Evolutionary conservation across 2,888 invertebrate species (phyloP).

Genomic region (Biston betularia): DNA sequence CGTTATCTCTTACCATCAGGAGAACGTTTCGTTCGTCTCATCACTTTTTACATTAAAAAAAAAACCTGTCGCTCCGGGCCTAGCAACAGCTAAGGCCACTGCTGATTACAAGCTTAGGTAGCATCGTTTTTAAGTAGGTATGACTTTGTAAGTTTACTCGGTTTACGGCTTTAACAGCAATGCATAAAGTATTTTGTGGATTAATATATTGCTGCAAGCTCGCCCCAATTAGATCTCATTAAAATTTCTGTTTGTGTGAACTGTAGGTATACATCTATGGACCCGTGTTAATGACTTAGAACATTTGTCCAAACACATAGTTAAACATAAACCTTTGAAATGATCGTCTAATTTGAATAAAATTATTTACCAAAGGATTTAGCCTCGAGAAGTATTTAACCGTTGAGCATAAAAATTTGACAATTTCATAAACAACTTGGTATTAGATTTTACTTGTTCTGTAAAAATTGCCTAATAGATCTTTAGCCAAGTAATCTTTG

Average conservation of each 20-base stretch:
- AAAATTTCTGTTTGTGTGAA: slow-evolving; percentile 29
- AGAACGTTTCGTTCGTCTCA: too few species aligned
- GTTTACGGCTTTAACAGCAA: background rate
- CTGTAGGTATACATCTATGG: background rate
- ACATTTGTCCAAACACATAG: slow-evolving; percentile 3
- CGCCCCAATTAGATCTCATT: slow-evolving; percentile 23
- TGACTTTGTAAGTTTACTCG: too few species aligned
- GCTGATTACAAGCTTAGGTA: too few species aligned
- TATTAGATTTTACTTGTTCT: background rate
- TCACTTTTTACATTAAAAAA: too few species aligned
- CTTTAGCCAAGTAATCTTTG: too few species aligned
- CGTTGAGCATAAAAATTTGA: background rate
- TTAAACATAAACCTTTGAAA: slow-evolving; percentile 3
- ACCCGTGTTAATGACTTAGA: slow-evolving; percentile 9
- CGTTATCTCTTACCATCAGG: too few species aligned
- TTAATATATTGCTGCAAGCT: background rate
- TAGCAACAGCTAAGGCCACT: too few species aligned
- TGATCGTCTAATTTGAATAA: background rate
- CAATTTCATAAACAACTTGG: background rate
- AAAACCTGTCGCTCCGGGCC: too few species aligned
- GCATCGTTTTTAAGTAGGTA: too few species aligned
- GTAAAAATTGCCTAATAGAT: too few species aligned
- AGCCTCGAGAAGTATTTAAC: background rate
- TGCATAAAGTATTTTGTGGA: background rate
- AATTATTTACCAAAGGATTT: background rate